phyloP scores from a whole-genome alignment of 2,888 invertebrate genomes.

The Pachliopta kotzebuea region DNA sequence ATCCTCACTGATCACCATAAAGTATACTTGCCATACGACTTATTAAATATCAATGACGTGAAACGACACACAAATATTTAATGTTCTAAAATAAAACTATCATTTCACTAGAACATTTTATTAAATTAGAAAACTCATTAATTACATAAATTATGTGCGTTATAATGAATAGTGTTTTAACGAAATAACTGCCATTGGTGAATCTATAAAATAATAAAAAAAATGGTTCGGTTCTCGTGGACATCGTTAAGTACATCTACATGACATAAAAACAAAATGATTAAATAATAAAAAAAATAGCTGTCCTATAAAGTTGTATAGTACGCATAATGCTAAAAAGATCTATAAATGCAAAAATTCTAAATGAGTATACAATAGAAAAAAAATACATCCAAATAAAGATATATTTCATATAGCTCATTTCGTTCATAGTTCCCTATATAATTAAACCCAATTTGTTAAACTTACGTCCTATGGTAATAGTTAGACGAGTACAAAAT shows the following conservation, averaged over 20 bases:
- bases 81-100: conserved; percentile 1
- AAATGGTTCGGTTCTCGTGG: conserved; percentile 62
- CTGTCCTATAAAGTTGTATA: conserved; percentile 67
- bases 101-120: conserved; percentile 69
- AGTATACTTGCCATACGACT: too few species aligned
- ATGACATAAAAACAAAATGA: conserved; percentile 43
- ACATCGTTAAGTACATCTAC: conserved; percentile 71
- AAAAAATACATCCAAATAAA: conserved; percentile 75
- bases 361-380: conserved; percentile 75
- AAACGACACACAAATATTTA: not conserved
- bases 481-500: conserved; percentile 80
- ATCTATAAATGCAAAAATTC: conserved; percentile 78
- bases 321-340: conserved; percentile 59
- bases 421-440: conserved; percentile 70
- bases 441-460: conserved; percentile 71
- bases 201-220: conserved; percentile 51
- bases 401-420: conserved; percentile 63
- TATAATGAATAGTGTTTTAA: conserved; percentile 58
- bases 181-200: conserved; percentile 51
- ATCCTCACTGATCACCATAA: too few species aligned
- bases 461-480: conserved; percentile 75
- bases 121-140: conserved; percentile 74
- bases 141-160: conserved; percentile 77
- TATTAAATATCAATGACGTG: too few species aligned
- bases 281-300: conserved; percentile 42